Evolutionary conservation across 2,797 vertebrate species (phyloP), one percentile per base, ranked within the genome.

Genomic region (Gila robusta): DNA sequence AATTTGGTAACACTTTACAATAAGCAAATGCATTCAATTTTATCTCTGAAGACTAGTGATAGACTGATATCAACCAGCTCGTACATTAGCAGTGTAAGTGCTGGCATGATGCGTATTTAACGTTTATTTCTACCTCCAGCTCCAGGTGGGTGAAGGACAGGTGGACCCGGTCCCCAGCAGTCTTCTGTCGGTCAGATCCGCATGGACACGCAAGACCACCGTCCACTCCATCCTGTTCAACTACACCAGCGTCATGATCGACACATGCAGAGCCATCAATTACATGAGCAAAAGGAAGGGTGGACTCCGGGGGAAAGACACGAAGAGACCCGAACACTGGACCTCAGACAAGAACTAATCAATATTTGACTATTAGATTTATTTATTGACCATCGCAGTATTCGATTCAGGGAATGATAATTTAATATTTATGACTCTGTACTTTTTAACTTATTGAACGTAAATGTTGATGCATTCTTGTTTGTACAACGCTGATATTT

Each of bases 181-280:
- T 35, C 26, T 76, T 28, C 54, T 88, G 16, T 12, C 71, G 0
- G 56, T 35, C 1, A 74, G 82, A 0, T 87, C 87, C 1, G 12
- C 9, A 0, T 98, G 97, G 96, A 84, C 87, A 6, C 93, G 89
- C 66, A 96, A 92, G 84, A 92, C 94, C 62, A 93, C 78, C 0
- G 93, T 89, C 0, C 93, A 96, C 64, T 91, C 94, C 77, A 95
- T 97, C 90, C 93, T 99, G 84, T 86, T 89, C 28, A 87, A 93
- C 9, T 93, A 97, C 67, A 91, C 88, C 74, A 12, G 79, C 0
- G 98, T 97, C 93, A 93, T 99, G 88, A 86, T 94, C 16, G 93
- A 93, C 5, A 89, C 94, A 1, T 89, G 91, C 86, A 93, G 95
- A 66, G 94, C 92, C 0, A 2, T 97, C 26, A 88, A 90, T 1